Evolutionary conservation across 1,140 invertebrate species (phyloP).

Genomic region (Triops longicaudatus): DNA sequence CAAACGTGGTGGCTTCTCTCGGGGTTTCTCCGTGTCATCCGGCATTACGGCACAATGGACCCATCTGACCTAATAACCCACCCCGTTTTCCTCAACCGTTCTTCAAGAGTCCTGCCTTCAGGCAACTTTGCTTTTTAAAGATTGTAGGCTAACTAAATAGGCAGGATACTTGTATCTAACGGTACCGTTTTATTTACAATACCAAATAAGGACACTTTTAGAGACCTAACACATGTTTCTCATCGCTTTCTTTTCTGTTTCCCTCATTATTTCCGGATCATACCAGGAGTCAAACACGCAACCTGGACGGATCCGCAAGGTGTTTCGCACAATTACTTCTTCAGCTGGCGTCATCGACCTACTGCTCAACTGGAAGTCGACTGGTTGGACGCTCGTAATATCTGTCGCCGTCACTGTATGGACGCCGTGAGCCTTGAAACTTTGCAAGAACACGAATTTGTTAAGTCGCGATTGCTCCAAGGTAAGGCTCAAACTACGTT

Average conservation of each 20-base stretch:
- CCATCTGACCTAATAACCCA: slow-evolving; percentile 11
- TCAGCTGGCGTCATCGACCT: slow-evolving; percentile 82
- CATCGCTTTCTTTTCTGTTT: slow-evolving; percentile 33
- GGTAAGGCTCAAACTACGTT: slow-evolving; percentile 39
- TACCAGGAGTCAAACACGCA: slow-evolving; percentile 67
- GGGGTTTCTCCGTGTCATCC: not conserved
- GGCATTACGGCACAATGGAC: not conserved
- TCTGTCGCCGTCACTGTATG: slow-evolving; percentile 85
- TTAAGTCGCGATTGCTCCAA: slow-evolving; percentile 71
- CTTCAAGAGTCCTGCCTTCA: not conserved
- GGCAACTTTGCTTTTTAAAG: not conserved
- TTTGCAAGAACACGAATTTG: slow-evolving; percentile 80
- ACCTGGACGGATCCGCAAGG: slow-evolving; percentile 75
- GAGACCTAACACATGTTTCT: slow-evolving; percentile 25
- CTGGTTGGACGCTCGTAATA: slow-evolving; percentile 82
- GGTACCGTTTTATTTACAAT: not conserved
- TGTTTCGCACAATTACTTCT: slow-evolving; percentile 82
- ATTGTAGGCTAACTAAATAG: not conserved
- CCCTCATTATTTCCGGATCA: not conserved
- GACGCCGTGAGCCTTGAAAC: slow-evolving; percentile 83
- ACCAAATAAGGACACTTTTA: not conserved
- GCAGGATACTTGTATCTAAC: not conserved
- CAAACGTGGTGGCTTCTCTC: not conserved
- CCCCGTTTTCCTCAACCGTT: not conserved
- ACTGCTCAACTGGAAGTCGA: slow-evolving; percentile 78